Percentiles rank a stretch among this genome's conserved stretches.
phyloP scores from a whole-genome alignment of 1,140 invertebrate genomes.

The Hyposmocoma kahamanoa region DNA sequence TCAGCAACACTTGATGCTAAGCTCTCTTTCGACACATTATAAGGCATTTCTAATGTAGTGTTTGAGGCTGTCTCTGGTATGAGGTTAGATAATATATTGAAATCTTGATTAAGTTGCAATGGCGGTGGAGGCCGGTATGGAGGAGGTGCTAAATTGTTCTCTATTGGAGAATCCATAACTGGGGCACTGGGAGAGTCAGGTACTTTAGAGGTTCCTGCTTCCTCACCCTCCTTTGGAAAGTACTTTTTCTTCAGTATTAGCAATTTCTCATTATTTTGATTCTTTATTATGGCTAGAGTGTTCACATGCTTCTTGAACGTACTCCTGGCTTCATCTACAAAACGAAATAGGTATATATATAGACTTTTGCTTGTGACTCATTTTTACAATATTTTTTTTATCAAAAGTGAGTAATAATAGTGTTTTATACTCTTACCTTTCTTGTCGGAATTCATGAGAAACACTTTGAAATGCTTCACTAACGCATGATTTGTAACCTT shows the following conservation, averaged over 20 bases:
- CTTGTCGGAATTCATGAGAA: conserved; percentile 84
- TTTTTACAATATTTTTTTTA: conserved; percentile 8
- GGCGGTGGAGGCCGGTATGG: conserved; percentile 80
- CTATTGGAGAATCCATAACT: conserved; percentile 21
- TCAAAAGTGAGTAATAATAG: not conserved
- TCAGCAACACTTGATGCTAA: conserved; percentile 25
- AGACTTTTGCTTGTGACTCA: no score
- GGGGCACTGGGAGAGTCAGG: conserved; percentile 39
- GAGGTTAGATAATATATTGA: conserved; percentile 42
- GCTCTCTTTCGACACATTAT: conserved; percentile 39
- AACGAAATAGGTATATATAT: conserved; percentile 26
- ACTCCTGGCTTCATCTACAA: conserved; percentile 86
- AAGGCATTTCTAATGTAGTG: conserved; percentile 7
- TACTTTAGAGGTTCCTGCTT: conserved; percentile 31
- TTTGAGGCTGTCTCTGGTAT: conserved; percentile 18
- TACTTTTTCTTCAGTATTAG: conserved; percentile 87
- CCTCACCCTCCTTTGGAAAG: conserved; percentile 43
- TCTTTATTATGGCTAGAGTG: conserved; percentile 87
- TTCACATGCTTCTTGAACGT: conserved; percentile 95
- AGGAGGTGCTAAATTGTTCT: conserved; percentile 71
- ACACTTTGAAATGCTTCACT: conserved; percentile 90
- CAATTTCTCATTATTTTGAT: conserved; percentile 87
- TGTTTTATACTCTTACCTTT: conserved; percentile 76
- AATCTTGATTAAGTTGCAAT: conserved; percentile 66
- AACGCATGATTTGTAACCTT: conserved; percentile 90